Evolutionary conservation across 1,140 invertebrate genomes (phyloP), one percentile per base, ranked within the genome.

Genomic region (Drosophila ercepeae): DNA sequence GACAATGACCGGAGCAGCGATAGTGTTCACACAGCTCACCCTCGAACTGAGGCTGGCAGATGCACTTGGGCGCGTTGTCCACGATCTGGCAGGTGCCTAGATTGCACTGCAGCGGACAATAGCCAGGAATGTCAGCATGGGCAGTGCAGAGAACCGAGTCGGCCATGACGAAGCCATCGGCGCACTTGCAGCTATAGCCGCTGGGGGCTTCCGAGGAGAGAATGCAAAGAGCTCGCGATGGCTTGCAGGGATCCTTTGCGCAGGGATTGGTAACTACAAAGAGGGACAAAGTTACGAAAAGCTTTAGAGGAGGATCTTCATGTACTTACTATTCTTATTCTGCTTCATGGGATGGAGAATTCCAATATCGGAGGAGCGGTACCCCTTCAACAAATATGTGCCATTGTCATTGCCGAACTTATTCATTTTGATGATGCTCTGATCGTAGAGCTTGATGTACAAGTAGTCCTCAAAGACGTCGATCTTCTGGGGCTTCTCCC

Each of bases 401-500:
- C 92, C 82, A 59, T 94, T 93, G 29, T 92, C 92, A 42, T 90
- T 86, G 23, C 94, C 94, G 91, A 96, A 96, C 89, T 97, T 97
- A 78, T 95, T 93, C 75, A 96, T 91, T 67, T 93, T 93, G n/a
- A 95, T 90, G 36, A 96, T 93, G 50, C 93, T 93, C 82, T 95
- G 93, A 19, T 92, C 92, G 71, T 94, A 94, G 1, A 94, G 94
- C 18, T 94, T 94, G 6, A 96, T 92, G 75, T 94, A 97, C 2
- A 96, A 63, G 51, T 91, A 92, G 75, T 96, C 94, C 91, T 96
- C 95, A 90, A 96, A 96, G 0, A 96, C 92, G 67, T 96, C 95
- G 1, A 97, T 89, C 83, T 94, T 94, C 76, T 93, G 94, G 0
- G 96, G 96, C 81, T 92, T 93, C 48, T 91, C 93, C 18, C 84